Evolutionary conservation across 2,888 invertebrate genomes (phyloP).

Genomic region (Cryptus armator): DNA sequence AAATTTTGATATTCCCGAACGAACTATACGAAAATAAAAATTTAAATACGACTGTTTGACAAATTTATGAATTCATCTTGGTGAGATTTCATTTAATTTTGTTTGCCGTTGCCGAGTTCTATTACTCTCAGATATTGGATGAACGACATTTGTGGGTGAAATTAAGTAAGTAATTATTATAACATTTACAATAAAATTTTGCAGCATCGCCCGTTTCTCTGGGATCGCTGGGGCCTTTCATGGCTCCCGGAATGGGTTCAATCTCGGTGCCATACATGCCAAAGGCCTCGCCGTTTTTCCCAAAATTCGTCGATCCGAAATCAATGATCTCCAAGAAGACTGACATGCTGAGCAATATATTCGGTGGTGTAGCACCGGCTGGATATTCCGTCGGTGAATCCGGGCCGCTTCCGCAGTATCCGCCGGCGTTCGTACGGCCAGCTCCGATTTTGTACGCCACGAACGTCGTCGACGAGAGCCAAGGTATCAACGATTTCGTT

Average conservation of each 20-base stretch:
- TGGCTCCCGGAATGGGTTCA: constrained; percentile 71
- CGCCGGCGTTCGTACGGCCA: constrained; percentile 2
- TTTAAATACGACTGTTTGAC: background rate
- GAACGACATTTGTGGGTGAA: too few relatives aligned
- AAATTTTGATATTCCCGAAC: background rate
- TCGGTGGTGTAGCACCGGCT: constrained; percentile 76
- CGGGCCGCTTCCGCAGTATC: constrained; percentile 9
- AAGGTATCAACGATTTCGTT: constrained; percentile 3
- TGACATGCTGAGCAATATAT: constrained; percentile 76
- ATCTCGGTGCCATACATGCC: constrained; percentile 78
- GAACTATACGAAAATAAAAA: too few relatives aligned
- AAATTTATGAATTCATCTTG: background rate
- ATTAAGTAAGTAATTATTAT: too few relatives aligned
- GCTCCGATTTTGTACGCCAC: constrained; percentile 57
- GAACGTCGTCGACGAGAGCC: constrained; percentile 2
- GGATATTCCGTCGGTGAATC: constrained; percentile 46
- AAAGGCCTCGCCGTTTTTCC: constrained; percentile 78
- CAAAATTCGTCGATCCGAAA: constrained; percentile 81
- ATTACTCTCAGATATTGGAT: too few relatives aligned
- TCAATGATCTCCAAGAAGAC: constrained; percentile 80
- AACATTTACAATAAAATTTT: background rate
- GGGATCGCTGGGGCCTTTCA: constrained; percentile 75
- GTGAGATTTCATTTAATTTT: background rate
- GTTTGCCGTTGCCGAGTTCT: too few relatives aligned
- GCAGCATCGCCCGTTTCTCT: constrained; percentile 70